phyloP scores from a whole-genome alignment of 2,797 vertebrate species.

The Chaenodraco wilsoni region DNA sequence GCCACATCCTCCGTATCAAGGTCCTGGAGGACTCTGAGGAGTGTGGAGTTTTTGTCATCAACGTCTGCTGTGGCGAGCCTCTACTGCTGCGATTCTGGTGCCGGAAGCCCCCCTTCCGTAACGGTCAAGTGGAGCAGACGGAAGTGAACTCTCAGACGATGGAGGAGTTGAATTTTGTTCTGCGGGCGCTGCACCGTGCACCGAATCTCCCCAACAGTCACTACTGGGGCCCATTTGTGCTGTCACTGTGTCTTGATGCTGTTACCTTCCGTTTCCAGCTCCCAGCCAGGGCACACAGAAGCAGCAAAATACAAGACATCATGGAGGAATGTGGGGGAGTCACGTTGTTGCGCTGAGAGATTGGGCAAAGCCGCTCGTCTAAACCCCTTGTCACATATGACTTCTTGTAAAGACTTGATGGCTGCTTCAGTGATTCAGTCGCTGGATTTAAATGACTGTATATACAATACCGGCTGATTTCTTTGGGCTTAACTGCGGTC shows the following conservation, averaged over 20 bases:
- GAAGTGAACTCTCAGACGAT: slow-evolving; percentile 3
- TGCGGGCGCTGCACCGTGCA: slow-evolving; percentile 61
- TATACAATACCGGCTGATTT: slow-evolving; percentile 31
- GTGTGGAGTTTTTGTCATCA: slow-evolving; percentile 71
- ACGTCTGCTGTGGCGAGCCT: slow-evolving; percentile 63
- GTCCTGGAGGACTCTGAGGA: slow-evolving; percentile 73
- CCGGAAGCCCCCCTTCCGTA: slow-evolving; percentile 71
- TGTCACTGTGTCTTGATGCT: slow-evolving; percentile 75
- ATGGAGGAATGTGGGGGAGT: slow-evolving; percentile 68
- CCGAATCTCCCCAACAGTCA: slow-evolving; percentile 68
- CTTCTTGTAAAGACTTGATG: slow-evolving; percentile 24
- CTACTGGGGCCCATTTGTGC: slow-evolving; percentile 80
- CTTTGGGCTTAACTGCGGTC: slow-evolving; percentile 56
- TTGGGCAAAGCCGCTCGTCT: neutral
- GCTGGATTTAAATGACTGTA: slow-evolving; percentile 30
- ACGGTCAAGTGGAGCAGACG: slow-evolving; percentile 75
- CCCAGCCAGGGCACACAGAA: slow-evolving; percentile 36
- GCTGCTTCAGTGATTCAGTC: slow-evolving; percentile 30
- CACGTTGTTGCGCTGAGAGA: slow-evolving; percentile 60
- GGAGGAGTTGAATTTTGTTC: slow-evolving; percentile 65
- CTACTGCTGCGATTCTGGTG: slow-evolving; percentile 74
- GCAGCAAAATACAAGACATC: slow-evolving; percentile 54
- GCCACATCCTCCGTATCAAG: slow-evolving; percentile 66
- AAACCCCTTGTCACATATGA: slow-evolving; percentile 17
- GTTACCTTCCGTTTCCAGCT: slow-evolving; percentile 68